Evolutionary conservation across 1,140 invertebrate genomes (phyloP).

Genomic region (Sminthurides bifidus): DNA sequence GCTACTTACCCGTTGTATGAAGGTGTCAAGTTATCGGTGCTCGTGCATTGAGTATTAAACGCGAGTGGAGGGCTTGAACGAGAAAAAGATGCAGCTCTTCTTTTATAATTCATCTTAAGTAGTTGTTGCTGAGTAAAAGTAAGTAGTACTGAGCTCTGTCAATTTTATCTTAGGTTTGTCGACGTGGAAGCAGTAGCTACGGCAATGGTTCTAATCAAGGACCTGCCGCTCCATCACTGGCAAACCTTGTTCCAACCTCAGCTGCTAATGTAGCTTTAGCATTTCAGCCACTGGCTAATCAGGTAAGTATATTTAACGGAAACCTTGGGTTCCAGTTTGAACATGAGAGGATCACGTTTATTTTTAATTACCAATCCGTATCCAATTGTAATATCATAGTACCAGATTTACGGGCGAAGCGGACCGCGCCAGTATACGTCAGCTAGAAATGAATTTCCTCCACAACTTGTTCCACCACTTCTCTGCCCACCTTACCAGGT

Average conservation of each 20-base stretch:
- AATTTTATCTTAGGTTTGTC: slow-evolving; percentile 21
- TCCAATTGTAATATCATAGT: slow-evolving; percentile 42
- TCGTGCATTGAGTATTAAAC: too few relatives aligned
- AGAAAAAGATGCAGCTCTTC: too few relatives aligned
- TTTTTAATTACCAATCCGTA: not conserved
- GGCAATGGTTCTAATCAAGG: slow-evolving; percentile 19
- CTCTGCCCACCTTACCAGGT: slow-evolving; percentile 73
- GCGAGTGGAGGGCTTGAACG: too few relatives aligned
- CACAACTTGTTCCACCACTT: slow-evolving; percentile 81
- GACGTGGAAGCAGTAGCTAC: slow-evolving; percentile 20
- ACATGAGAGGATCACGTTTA: not conserved
- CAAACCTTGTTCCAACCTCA: slow-evolving; percentile 57
- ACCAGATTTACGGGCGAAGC: slow-evolving; percentile 70
- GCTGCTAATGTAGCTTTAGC: slow-evolving; percentile 75
- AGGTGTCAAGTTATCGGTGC: too few relatives aligned
- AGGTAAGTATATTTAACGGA: slow-evolving; percentile 40
- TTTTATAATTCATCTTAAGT: too few relatives aligned
- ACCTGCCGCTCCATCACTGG: slow-evolving; percentile 36
- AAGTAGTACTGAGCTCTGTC: slow-evolving; percentile 13
- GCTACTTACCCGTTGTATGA: too few relatives aligned
- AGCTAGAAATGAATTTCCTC: slow-evolving; percentile 54
- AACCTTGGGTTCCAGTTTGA: not conserved
- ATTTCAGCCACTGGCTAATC: slow-evolving; percentile 67
- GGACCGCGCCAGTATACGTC: slow-evolving; percentile 49
- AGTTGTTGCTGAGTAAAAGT: too few relatives aligned